These are phyloP conservation scores for Lepidocyrtoides sp. DNA, from an alignment of 2,888 invertebrate species.

Conservation along the genomic window DNA sequence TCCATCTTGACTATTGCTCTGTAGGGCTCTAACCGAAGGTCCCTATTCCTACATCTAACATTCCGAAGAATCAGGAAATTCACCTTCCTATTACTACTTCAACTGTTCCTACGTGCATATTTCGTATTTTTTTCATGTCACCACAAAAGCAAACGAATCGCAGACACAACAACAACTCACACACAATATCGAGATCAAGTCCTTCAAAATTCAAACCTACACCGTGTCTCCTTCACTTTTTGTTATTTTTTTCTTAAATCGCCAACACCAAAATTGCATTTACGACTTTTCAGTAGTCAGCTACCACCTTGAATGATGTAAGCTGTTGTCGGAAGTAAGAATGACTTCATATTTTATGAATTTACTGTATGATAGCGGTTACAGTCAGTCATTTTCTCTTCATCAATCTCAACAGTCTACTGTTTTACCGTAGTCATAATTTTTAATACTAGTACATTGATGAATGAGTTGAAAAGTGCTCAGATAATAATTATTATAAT, in stretches of 20 bases:
- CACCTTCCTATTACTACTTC: constrained; percentile 62
- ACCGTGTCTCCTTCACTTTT: constrained; percentile 47
- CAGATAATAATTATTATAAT: neutral
- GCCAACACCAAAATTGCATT: neutral
- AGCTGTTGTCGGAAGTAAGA: constrained; percentile 12
- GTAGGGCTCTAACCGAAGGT: constrained; percentile 99
- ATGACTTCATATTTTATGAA: neutral
- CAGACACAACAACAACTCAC: constrained; percentile 57
- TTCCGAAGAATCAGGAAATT: constrained; percentile 81
- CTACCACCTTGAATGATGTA: constrained; percentile 24
- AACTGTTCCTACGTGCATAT: constrained; percentile 38
- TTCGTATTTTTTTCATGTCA: constrained; percentile 54
- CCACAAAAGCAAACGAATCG: constrained; percentile 64
- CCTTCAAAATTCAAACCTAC: constrained; percentile 45
- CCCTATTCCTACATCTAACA: constrained; percentile 96
- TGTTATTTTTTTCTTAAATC: neutral
- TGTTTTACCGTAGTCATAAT: too few relatives aligned
- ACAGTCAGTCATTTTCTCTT: too few relatives aligned
- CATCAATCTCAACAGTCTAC: neutral
- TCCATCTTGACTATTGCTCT: constrained; percentile 99
- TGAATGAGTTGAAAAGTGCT: neutral
- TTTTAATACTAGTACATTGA: neutral
- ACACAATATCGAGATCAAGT: neutral
- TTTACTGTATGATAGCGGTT: too few relatives aligned
- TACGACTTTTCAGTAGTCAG: neutral